These are phyloP conservation scores for Mesochorus sp. DNA, from an alignment of 2,888 invertebrate species.

Conservation along the genomic window DNA sequence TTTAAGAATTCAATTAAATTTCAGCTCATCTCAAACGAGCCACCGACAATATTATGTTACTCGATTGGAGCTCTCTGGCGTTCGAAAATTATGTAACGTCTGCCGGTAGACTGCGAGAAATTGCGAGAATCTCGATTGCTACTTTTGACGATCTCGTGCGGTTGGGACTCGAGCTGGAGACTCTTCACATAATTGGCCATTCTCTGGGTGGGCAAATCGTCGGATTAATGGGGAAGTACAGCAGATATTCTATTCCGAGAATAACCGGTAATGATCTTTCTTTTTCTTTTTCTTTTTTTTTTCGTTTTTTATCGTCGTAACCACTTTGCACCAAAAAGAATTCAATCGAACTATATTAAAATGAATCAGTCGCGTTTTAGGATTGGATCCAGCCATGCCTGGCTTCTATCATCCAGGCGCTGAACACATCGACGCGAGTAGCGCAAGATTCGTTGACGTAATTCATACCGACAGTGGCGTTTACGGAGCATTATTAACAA, in stretches of 20 bases:
- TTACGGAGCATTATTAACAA: conserved; percentile 66
- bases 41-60: conserved; percentile 68
- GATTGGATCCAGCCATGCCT: conserved; percentile 74
- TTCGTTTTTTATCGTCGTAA: not conserved
- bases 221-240: conserved; percentile 65
- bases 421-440: conserved; percentile 66
- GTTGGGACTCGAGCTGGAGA: conserved; percentile 63
- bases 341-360: not conserved
- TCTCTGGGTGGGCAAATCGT: conserved; percentile 74
- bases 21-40: conserved; percentile 70
- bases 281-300: conserved; percentile 5
- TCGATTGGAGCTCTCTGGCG: conserved; percentile 73
- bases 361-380: conserved; percentile 52
- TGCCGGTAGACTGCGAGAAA: conserved; percentile 22
- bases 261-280: conserved; percentile 69
- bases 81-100: conserved; percentile 63
- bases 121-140: conserved; percentile 64
- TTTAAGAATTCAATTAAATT: not conserved
- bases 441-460: conserved; percentile 70
- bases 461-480: conserved; percentile 74
- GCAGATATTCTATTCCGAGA: conserved; percentile 63
- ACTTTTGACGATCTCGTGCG: conserved; percentile 59
- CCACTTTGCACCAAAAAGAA: not conserved
- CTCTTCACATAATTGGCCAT: conserved; percentile 71
- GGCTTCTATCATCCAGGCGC: conserved; percentile 68